These are phyloP conservation scores for Epistrophe eligans DNA, from an alignment of 2,888 invertebrate species.

Conservation along the genomic window DNA sequence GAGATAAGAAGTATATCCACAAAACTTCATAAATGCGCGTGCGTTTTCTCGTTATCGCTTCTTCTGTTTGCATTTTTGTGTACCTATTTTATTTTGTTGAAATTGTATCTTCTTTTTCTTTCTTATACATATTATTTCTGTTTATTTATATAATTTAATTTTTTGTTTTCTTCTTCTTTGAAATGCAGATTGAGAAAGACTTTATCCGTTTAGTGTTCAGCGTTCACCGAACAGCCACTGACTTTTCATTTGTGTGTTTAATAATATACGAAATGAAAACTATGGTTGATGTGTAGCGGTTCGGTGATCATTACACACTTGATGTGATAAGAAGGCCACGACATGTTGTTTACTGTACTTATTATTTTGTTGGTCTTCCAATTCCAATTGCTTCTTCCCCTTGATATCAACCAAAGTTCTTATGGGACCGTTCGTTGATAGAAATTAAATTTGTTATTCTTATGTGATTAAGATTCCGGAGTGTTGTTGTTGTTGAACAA, in stretches of 20 bases:
- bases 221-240: conserved; percentile 1
- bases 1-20: neutral
- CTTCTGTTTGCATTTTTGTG: neutral
- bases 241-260: conserved; percentile 10
- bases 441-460: conserved; percentile 26
- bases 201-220: neutral
- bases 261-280: conserved; percentile 9
- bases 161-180: neutral
- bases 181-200: conserved; percentile 1
- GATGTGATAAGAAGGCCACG: conserved; percentile 75
- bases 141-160: neutral
- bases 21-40: neutral
- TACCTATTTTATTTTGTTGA: neutral
- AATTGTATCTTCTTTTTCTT: conserved; percentile 4
- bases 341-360: conserved; percentile 66
- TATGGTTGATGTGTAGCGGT: conserved; percentile 57
- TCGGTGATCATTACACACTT: conserved; percentile 71
- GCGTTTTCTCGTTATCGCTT: conserved; percentile 12
- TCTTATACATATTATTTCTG: neutral
- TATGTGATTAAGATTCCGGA: neutral
- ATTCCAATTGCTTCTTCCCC: neutral
- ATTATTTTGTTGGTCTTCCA: neutral
- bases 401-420: neutral
- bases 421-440: neutral
- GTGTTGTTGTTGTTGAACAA: conserved; percentile 10